These are phyloP conservation scores for Babylonia areolata DNA, from an alignment of 1,140 invertebrate genomes.

Conservation along the genomic window DNA sequence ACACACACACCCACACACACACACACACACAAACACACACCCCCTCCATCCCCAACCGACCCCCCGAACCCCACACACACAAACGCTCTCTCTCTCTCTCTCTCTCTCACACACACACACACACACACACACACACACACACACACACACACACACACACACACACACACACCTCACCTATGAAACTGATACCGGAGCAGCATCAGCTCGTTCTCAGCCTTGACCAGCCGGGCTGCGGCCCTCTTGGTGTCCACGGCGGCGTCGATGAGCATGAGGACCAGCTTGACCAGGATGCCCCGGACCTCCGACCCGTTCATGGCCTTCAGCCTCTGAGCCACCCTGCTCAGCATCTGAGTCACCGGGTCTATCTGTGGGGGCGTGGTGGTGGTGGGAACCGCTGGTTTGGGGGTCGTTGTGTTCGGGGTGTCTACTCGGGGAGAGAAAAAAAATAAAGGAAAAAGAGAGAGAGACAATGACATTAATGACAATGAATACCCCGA, in stretches of 20 bases:
- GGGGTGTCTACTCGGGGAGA: background rate
- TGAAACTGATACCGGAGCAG: background rate
- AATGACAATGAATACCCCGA: no score
- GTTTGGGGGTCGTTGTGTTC: background rate
- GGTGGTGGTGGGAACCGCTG: background rate
- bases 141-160: background rate
- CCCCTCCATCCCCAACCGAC: no score
- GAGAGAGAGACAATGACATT: no score
- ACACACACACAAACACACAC: no score
- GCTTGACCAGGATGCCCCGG: background rate
- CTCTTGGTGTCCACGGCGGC: background rate
- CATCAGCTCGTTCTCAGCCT: background rate
- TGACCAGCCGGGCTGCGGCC: background rate
- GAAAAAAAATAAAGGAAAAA: background rate
- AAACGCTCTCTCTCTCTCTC: no score
- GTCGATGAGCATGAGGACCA: background rate
- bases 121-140: background rate
- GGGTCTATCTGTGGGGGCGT: background rate
- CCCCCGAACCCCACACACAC: no score
- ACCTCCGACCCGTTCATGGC: background rate
- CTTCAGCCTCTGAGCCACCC: background rate
- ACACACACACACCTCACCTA: background rate
- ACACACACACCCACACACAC: no score
- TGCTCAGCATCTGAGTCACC: background rate
- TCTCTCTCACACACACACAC: no score